Evolutionary conservation across 2,888 invertebrate species (phyloP).

Genomic region (Shargacucullia verbasci): DNA sequence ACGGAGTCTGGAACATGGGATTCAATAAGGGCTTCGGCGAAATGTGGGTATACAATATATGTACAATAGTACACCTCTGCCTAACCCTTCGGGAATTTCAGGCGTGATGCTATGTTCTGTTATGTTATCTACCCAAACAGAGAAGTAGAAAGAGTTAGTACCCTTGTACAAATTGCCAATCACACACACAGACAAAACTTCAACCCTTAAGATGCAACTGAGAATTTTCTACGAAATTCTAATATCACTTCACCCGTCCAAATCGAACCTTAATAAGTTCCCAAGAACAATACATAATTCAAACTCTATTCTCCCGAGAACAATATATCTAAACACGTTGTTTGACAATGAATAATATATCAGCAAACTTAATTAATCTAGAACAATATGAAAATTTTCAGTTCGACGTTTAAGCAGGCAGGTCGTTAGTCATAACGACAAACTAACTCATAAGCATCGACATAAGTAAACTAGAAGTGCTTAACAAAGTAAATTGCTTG

Average conservation of each 20-base stretch:
- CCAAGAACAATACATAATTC: neutral
- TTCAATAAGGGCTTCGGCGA: too few relatives aligned
- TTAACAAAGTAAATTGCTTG: slow-evolving; percentile 7
- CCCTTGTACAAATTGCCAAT: too few relatives aligned
- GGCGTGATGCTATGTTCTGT: too few relatives aligned
- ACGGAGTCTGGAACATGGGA: too few relatives aligned
- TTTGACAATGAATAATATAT: slow-evolving; percentile 6
- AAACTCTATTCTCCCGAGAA: neutral
- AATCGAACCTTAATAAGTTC: neutral
- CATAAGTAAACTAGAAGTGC: slow-evolving; percentile 6
- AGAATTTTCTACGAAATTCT: too few relatives aligned
- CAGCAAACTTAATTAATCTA: slow-evolving; percentile 4
- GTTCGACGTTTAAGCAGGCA: slow-evolving; percentile 9
- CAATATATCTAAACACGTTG: slow-evolving; percentile 2
- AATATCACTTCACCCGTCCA: neutral
- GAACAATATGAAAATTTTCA: slow-evolving; percentile 10
- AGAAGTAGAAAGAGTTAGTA: too few relatives aligned
- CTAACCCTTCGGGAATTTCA: too few relatives aligned
- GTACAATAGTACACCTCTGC: too few relatives aligned
- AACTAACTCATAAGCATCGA: slow-evolving; percentile 1
- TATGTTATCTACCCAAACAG: too few relatives aligned
- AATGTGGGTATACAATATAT: too few relatives aligned
- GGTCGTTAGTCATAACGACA: slow-evolving; percentile 16
- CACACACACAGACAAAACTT: too few relatives aligned
- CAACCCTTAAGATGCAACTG: too few relatives aligned